Evolutionary conservation across 2,113 vertebrate species (phyloP).

Genomic region (Sinocyclocheilus anshuiensis): DNA sequence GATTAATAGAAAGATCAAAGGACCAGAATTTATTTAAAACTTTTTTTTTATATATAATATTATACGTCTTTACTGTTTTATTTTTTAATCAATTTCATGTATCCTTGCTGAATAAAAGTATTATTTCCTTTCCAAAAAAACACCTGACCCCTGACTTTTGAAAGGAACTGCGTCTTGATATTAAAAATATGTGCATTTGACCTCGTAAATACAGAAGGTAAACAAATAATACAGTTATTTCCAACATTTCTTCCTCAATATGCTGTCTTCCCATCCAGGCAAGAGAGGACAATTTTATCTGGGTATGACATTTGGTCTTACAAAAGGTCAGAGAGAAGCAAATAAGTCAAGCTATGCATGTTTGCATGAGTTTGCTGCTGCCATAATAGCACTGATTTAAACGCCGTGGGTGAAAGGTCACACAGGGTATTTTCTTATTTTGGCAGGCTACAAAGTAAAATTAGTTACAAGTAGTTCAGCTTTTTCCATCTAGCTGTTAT

Average conservation of each 20-base stretch:
- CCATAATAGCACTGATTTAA: slow-evolving; percentile 12
- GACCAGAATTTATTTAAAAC: no score
- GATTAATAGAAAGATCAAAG: no score
- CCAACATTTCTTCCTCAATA: slow-evolving; percentile 56
- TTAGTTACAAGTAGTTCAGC: background rate
- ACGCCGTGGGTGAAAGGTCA: background rate
- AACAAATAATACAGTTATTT: slow-evolving; percentile 22
- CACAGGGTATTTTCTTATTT: background rate
- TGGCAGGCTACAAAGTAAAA: background rate
- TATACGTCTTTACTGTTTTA: no score
- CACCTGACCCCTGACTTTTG: no score
- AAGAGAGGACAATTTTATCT: slow-evolving; percentile 62
- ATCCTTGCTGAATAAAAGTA: no score
- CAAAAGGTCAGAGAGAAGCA: slow-evolving; percentile 61
- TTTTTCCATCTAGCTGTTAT: background rate
- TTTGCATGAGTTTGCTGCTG: slow-evolving; percentile 58
- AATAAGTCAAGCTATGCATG: slow-evolving; percentile 60
- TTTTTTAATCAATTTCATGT: no score
- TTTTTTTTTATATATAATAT: no score
- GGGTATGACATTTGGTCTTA: slow-evolving; percentile 68
- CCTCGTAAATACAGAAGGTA: background rate
- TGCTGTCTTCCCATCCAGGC: slow-evolving; percentile 63
- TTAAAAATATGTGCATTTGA: background rate
- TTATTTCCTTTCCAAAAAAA: background rate
- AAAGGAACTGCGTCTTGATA: background rate